A percentile compares a stretch with the other conserved stretches of the same genome.
Evolutionary conservation across 2,113 vertebrate genomes (phyloP).

Genomic region (Lagopus muta): DNA sequence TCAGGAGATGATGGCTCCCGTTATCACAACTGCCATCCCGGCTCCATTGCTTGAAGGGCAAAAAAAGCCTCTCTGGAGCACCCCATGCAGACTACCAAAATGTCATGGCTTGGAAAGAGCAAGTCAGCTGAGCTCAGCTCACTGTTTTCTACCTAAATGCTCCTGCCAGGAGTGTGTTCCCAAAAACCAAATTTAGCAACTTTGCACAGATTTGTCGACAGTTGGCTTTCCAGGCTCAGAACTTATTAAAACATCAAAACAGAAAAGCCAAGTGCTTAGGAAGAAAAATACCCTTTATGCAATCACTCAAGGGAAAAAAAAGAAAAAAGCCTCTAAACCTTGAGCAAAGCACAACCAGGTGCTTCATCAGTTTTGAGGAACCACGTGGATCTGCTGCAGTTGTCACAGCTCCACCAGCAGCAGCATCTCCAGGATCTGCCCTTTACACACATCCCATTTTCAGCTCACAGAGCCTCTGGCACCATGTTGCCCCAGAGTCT

Average conservation of each 20-base stretch:
- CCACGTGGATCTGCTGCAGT: background rate
- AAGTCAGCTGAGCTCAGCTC: background rate
- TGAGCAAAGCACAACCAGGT: background rate
- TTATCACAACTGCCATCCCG: background rate
- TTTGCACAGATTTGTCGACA: background rate
- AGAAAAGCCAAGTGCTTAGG: background rate
- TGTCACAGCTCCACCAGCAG: background rate
- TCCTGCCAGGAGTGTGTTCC: background rate
- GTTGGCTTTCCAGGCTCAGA: background rate
- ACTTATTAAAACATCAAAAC: background rate
- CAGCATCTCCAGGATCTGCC: background rate
- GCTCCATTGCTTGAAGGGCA: background rate
- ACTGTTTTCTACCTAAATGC: background rate
- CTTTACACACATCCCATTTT: background rate
- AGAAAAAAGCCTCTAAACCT: background rate
- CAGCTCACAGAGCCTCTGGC: background rate
- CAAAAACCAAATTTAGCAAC: background rate
- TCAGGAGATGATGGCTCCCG: background rate
- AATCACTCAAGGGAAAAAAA: background rate
- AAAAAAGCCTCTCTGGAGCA: background rate
- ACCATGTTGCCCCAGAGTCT: rapidly evolving
- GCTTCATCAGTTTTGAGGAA: background rate
- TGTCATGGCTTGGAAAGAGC: background rate
- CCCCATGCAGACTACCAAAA: background rate
- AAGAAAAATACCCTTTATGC: background rate